These are phyloP conservation scores for Hylomyscus alleni DNA, from an alignment of 2,797 vertebrate genomes.

Conservation along the genomic window DNA sequence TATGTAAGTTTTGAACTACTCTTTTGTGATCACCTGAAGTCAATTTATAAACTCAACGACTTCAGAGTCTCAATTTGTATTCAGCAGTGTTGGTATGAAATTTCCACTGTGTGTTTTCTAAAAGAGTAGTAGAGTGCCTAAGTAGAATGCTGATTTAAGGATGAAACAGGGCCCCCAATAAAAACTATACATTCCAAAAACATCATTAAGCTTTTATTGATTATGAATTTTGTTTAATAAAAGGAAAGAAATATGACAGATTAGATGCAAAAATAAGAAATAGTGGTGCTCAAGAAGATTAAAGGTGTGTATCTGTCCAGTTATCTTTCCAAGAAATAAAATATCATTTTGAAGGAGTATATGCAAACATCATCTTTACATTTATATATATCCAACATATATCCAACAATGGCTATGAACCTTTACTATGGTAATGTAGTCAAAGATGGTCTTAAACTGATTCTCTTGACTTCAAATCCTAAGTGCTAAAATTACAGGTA, in stretches of 20 bases:
- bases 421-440: neutral
- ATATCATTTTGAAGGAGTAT: neutral
- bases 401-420: neutral
- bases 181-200: neutral
- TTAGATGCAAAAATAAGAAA: constrained; percentile 10
- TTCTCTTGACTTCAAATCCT: neutral
- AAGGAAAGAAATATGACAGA: neutral
- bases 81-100: neutral
- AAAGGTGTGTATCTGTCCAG: neutral
- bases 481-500: neutral
- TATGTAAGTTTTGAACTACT: neutral
- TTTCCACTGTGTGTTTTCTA: neutral
- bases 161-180: neutral
- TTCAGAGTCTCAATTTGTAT: neutral
- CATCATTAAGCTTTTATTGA: neutral
- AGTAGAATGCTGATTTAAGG: neutral
- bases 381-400: too few species aligned
- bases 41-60: constrained; percentile 13
- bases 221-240: constrained; percentile 20
- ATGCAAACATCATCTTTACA: neutral
- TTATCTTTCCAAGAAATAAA: neutral
- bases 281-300: neutral
- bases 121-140: neutral
- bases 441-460: neutral
- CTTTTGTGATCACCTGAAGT: neutral